Evolutionary conservation across 2,113 vertebrate species (phyloP), one percentile per base, ranked within the genome.

Genomic region (Coreoperca whiteheadi): DNA sequence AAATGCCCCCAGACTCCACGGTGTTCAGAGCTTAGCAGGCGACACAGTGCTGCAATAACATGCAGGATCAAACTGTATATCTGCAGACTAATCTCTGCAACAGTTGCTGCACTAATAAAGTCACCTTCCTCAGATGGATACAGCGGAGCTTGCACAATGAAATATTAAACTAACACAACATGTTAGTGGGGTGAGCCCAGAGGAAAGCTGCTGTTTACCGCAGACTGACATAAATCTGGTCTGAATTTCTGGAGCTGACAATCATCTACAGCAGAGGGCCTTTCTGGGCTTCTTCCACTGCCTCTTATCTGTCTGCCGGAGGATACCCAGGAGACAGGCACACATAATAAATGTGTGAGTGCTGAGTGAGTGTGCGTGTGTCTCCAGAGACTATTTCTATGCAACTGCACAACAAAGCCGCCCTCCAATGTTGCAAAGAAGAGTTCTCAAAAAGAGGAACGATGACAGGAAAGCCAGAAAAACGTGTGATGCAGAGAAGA

Each of bases 181-280:
- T 54, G 41, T 53, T 54, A 23, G 67, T 51, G 32, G 23, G 57
- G 23, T 18, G 37, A 69, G 67, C 50, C 67, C 56, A 63, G 56
- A 81, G 61, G 73, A 81, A 48, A 14, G 20, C 50, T 51, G 48
- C 70, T 30, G 30, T 59, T 80, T 56, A 61, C 56, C 6, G 77
- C 32, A 80, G 21, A 57, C 28, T 64, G 56, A 75, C 28, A 11
- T 54, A 54, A 68, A 69, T 84, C 25, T 66, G 75, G n/a, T 78
- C 70, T 79, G 59, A 72, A 81, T 83, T 82, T 82, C 69, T 53
- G 75, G 39, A 87, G 56, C 85, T 78, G 81, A 80, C 81, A 77
- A 74, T 90, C 79, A 78, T 66, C 60, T 53, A 30, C 66, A 64
- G 78, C 25, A 43, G 70, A n/a, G 43, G 25, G 39, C 48, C 51